These are phyloP conservation scores for Pherbina coryleti DNA, from an alignment of 2,888 invertebrate genomes.

Conservation along the genomic window DNA sequence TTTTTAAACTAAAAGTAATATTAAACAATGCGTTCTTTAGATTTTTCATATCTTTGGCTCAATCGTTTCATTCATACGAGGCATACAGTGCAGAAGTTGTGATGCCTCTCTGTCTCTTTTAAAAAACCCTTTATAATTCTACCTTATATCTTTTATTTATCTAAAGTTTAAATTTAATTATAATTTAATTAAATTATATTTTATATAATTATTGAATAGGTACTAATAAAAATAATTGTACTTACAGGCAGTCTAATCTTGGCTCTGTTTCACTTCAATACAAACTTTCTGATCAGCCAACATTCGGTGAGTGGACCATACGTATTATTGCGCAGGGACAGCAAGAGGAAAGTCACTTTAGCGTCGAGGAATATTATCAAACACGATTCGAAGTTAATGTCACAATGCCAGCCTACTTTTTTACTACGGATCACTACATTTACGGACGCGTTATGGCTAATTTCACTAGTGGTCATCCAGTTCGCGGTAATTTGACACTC, in stretches of 20 bases:
- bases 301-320: constrained; percentile 93
- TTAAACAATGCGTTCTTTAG: too few relatives aligned
- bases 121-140: too few relatives aligned
- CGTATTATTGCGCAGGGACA: constrained; percentile 90
- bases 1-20: too few relatives aligned
- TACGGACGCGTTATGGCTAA: constrained; percentile 92
- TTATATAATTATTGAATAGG: too few relatives aligned
- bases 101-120: too few relatives aligned
- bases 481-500: constrained; percentile 88
- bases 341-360: constrained; percentile 85
- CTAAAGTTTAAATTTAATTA: too few relatives aligned
- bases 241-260: constrained; percentile 81
- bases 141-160: too few relatives aligned
- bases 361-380: constrained; percentile 95
- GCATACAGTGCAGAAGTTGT: too few relatives aligned
- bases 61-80: too few relatives aligned
- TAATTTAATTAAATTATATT: too few relatives aligned
- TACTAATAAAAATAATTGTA: not conserved
- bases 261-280: constrained; percentile 95
- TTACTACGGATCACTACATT: constrained; percentile 86
- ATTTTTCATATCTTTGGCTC: too few relatives aligned
- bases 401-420: constrained; percentile 94
- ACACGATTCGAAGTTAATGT: constrained; percentile 95
- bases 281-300: constrained; percentile 90
- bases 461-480: constrained; percentile 94